These are phyloP conservation scores for Dallia pectoralis DNA, from an alignment of 2,797 vertebrate species.

Conservation along the genomic window DNA sequence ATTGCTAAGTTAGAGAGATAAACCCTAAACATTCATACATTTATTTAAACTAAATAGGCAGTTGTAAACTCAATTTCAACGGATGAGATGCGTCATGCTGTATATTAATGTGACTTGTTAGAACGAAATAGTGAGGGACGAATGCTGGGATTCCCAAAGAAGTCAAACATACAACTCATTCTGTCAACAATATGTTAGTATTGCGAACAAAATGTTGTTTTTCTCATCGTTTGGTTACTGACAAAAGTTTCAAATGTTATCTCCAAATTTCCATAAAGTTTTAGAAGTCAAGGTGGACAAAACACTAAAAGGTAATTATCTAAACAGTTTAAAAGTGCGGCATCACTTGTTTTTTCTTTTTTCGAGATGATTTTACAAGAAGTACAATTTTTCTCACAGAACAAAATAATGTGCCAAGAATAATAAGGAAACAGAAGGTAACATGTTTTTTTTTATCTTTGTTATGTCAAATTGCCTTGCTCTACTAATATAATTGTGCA, in stretches of 20 bases:
- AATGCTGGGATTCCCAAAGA: conserved; percentile 6
- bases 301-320: neutral
- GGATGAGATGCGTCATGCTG: neutral
- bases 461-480: neutral
- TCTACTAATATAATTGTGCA: neutral
- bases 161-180: conserved; percentile 28
- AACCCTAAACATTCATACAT: neutral
- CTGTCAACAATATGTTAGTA: conserved; percentile 1
- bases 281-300: neutral
- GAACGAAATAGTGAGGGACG: conserved; percentile 21
- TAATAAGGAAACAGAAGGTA: neutral
- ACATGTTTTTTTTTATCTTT: too few species aligned
- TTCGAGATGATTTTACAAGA: neutral
- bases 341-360: neutral
- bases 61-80: neutral
- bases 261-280: neutral
- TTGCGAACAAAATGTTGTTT: neutral
- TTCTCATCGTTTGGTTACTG: neutral
- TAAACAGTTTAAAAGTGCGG: neutral
- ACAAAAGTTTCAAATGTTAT: neutral
- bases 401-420: neutral
- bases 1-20: neutral
- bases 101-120: neutral
- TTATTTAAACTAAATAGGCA: neutral
- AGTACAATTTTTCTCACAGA: neutral